Conservation (phyloP, 2,888 invertebrate genomes). For the Ceratothoa steindachneri region DNA sequence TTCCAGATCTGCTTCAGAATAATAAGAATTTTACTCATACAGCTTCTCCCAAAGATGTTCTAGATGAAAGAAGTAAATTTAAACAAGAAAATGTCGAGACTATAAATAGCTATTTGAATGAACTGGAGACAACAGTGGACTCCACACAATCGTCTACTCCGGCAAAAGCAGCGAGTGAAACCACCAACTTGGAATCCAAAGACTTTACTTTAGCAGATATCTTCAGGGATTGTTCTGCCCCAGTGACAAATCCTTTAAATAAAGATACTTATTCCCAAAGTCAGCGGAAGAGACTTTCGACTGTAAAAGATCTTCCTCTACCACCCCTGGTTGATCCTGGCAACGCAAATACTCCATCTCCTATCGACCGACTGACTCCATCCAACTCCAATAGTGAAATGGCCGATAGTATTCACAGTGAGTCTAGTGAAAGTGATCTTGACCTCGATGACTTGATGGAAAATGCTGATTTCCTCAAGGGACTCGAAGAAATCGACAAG, state of each 20-base stretch:
- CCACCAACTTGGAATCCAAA: not conserved
- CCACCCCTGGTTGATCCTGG: not conserved
- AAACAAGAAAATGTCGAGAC: not conserved
- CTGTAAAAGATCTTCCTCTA: not conserved
- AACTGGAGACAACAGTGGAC: not conserved
- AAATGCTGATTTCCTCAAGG: not conserved
- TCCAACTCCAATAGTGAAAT: not conserved
- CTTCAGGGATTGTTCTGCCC: not conserved
- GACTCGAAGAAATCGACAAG: not conserved
- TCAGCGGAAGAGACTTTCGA: not conserved
- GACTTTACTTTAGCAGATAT: constrained; percentile 4
- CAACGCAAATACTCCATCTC: not conserved
- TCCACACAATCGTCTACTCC: not conserved
- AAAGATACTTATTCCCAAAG: not conserved
- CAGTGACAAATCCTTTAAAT: too few species aligned
- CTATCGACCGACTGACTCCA: not conserved
- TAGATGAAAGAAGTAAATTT: not conserved
- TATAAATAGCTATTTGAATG: not conserved
- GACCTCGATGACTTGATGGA: not conserved
- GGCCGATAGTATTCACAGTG: not conserved
- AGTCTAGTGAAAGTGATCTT: not conserved
- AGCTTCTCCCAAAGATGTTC: not conserved
- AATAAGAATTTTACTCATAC: not conserved
- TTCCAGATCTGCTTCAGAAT: not conserved
- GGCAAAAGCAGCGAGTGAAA: not conserved